phyloP scores from a whole-genome alignment of 2,113 vertebrate species.

The Camelus bactrianus region DNA sequence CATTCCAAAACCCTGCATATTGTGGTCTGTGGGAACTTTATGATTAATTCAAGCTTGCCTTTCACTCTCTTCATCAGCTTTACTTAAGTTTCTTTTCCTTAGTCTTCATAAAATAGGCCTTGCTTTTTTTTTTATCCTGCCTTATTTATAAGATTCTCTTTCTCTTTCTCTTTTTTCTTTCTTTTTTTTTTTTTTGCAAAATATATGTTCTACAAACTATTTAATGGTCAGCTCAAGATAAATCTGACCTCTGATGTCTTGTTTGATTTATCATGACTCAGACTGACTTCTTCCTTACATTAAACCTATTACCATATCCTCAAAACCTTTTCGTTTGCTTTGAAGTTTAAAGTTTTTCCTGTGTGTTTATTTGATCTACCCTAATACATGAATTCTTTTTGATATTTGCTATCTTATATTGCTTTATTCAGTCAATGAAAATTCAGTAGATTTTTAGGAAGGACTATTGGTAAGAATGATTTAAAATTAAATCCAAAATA shows the following conservation, averaged over 20 bases:
- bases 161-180: neutral
- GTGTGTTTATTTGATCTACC: slow-evolving; percentile 36
- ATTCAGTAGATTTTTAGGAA: neutral
- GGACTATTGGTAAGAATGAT: neutral
- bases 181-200: neutral
- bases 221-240: slow-evolving; percentile 43
- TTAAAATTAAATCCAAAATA: neutral
- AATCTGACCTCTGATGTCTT: slow-evolving; percentile 4
- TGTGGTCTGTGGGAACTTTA: neutral
- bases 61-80: neutral
- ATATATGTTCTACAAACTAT: slow-evolving; percentile 15
- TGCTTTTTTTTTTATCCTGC: neutral
- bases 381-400: slow-evolving; percentile 65
- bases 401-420: neutral
- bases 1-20: neutral
- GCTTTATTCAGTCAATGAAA: slow-evolving; percentile 21
- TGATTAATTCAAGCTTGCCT: neutral
- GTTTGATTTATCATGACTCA: neutral
- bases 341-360: slow-evolving; percentile 39
- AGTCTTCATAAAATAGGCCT: neutral
- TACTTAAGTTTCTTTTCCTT: neutral
- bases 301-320: neutral
- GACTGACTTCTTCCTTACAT: neutral
- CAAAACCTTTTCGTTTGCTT: slow-evolving; percentile 34
- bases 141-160: slow-evolving; percentile 41